Conservation (phyloP, 1,140 invertebrate species). For the Pogonomyrmex barbatus region DNA sequence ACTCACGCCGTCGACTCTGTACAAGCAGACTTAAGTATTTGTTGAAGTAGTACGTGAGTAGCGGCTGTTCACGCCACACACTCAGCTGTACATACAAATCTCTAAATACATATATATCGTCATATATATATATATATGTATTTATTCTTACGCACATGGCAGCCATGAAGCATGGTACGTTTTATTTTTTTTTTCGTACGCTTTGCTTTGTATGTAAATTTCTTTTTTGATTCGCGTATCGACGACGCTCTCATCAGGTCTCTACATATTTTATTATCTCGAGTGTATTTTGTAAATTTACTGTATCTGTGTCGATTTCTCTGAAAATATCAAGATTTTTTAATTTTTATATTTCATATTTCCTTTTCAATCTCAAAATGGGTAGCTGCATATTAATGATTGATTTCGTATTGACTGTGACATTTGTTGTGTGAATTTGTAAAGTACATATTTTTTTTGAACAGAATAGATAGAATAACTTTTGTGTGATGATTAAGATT, state of each 20-base stretch:
- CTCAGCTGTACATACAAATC: slow-evolving; percentile 76
- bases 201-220: slow-evolving; percentile 80
- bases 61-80: slow-evolving; percentile 80
- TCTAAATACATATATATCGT: slow-evolving; percentile 68
- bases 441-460: slow-evolving; percentile 3
- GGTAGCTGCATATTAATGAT: slow-evolving; percentile 9
- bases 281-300: slow-evolving; percentile 27
- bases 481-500: slow-evolving; percentile 34
- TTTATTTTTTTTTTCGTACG: slow-evolving; percentile 77
- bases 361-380: slow-evolving; percentile 5
- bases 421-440: slow-evolving; percentile 23
- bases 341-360: background rate
- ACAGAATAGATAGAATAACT: background rate
- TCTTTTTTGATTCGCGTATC: slow-evolving; percentile 61
- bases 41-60: slow-evolving; percentile 84
- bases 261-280: background rate
- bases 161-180: slow-evolving; percentile 87
- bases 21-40: slow-evolving; percentile 84
- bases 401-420: slow-evolving; percentile 8
- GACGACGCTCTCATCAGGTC: slow-evolving; percentile 40
- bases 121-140: slow-evolving; percentile 68
- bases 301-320: background rate
- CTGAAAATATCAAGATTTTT: background rate
- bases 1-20: slow-evolving; percentile 81
- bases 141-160: slow-evolving; percentile 85